phyloP scores from a whole-genome alignment of 1,140 invertebrate species.

The Aplysia californica region DNA sequence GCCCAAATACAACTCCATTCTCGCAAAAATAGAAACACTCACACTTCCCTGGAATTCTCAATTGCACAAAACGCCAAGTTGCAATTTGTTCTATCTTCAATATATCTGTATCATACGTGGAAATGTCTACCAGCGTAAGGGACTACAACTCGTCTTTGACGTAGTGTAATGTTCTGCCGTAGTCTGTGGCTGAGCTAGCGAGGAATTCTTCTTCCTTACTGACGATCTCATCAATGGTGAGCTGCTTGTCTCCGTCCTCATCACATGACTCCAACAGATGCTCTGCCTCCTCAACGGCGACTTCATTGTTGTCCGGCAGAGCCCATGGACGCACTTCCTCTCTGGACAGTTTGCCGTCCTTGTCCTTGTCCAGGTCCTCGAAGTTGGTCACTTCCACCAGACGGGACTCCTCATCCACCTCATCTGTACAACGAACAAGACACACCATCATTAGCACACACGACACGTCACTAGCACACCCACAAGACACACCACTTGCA shows the following conservation, averaged over 20 bases:
- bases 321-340: slow-evolving; percentile 91
- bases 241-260: slow-evolving; percentile 84
- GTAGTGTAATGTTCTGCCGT: slow-evolving; percentile 71
- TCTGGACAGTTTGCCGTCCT: slow-evolving; percentile 83
- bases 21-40: too few species aligned
- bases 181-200: slow-evolving; percentile 96
- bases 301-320: slow-evolving; percentile 90
- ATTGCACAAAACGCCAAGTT: too few species aligned
- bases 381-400: slow-evolving; percentile 91
- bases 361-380: slow-evolving; percentile 88
- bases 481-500: too few species aligned
- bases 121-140: too few species aligned
- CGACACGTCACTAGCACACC: too few species aligned
- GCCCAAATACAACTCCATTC: too few species aligned
- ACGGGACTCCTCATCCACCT: slow-evolving; percentile 85
- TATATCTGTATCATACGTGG: too few species aligned
- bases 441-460: too few species aligned
- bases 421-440: slow-evolving; percentile 64
- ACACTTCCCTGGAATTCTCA: too few species aligned
- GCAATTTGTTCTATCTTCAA: too few species aligned
- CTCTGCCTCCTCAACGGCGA: slow-evolving; percentile 89
- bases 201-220: slow-evolving; percentile 93
- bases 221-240: slow-evolving; percentile 89
- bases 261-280: slow-evolving; percentile 93
- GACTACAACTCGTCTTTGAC: slow-evolving; percentile 26